Percentiles rank a stretch among this genome's conserved stretches.
Evolutionary conservation across 2,888 invertebrate genomes (phyloP).

Genomic region (Aporophyla nigra): DNA sequence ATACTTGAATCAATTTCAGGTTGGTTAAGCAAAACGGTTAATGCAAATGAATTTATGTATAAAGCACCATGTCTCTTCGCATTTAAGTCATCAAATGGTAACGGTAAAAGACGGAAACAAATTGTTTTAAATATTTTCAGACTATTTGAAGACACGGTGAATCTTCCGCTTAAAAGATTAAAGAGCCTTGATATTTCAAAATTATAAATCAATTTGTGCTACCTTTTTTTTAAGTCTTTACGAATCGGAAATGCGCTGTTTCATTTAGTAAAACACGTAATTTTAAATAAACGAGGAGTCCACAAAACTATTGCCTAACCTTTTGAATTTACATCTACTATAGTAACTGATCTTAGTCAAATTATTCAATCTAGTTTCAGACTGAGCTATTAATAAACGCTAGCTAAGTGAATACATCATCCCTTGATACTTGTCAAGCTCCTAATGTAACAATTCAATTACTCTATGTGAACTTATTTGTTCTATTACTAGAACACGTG

Average conservation of each 20-base stretch:
- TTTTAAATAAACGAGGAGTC: not conserved
- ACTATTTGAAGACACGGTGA: not conserved
- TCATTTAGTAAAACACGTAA: not conserved
- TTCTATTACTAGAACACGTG: constrained; percentile 29
- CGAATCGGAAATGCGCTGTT: not conserved
- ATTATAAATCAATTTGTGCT: constrained; percentile 13
- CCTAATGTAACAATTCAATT: constrained; percentile 36
- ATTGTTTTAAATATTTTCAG: constrained; percentile 8
- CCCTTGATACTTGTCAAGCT: constrained; percentile 23
- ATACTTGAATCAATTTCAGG: not conserved
- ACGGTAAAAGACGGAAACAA: not conserved
- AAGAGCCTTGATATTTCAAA: constrained; percentile 12
- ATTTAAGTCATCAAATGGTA: not conserved
- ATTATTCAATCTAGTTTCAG: not conserved
- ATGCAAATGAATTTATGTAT: constrained; percentile 15
- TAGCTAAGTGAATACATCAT: constrained; percentile 6
- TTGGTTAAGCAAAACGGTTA: constrained; percentile 11
- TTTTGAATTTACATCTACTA: not conserved
- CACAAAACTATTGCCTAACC: not conserved
- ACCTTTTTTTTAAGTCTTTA: not conserved
- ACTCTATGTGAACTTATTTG: constrained; percentile 25
- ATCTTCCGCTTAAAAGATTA: not conserved
- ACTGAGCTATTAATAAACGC: not conserved
- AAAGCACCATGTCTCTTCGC: not conserved
- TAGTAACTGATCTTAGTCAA: not conserved